Conservation (phyloP, 2,113 vertebrate genomes). For the Callaeas wilsoni region DNA sequence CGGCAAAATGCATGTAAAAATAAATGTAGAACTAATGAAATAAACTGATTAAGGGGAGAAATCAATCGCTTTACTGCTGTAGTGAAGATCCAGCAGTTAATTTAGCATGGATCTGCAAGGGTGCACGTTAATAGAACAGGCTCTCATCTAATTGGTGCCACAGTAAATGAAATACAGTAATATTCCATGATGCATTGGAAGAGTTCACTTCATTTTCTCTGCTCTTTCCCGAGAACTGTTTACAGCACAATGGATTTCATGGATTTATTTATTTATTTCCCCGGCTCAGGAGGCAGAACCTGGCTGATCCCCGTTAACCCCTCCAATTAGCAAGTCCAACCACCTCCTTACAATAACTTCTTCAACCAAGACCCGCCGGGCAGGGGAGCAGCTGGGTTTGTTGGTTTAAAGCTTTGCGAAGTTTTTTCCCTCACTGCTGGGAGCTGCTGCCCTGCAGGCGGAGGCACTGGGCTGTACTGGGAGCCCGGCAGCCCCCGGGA, state of each 20-base stretch:
- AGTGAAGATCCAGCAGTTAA: constrained; percentile 89
- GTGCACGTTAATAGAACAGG: constrained; percentile 81
- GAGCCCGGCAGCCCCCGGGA: neutral
- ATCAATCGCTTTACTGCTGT: constrained; percentile 90
- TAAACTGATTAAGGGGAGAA: constrained; percentile 90
- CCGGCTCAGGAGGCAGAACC: neutral
- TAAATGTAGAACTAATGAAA: constrained; percentile 93
- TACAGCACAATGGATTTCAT: neutral
- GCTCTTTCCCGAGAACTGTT: constrained; percentile 42
- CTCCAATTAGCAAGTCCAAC: neutral
- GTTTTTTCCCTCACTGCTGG: neutral
- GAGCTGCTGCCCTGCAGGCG: neutral
- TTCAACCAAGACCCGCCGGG: neutral
- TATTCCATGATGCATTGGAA: constrained; percentile 68
- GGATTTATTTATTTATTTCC: neutral
- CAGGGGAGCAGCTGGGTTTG: neutral
- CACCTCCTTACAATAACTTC: neutral
- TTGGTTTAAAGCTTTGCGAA: neutral
- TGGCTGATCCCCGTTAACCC: neutral
- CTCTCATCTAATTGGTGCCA: constrained; percentile 84
- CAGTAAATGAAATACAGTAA: constrained; percentile 85
- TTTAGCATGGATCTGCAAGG: constrained; percentile 86
- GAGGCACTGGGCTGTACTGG: rapidly evolving
- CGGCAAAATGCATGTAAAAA: constrained; percentile 73
- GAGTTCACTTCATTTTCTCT: constrained; percentile 61